A percentile compares a stretch with the other conserved stretches of the same genome.
Conservation (phyloP, 92 coral and sea anemone species). For the Meandrina meandrites region DNA sequence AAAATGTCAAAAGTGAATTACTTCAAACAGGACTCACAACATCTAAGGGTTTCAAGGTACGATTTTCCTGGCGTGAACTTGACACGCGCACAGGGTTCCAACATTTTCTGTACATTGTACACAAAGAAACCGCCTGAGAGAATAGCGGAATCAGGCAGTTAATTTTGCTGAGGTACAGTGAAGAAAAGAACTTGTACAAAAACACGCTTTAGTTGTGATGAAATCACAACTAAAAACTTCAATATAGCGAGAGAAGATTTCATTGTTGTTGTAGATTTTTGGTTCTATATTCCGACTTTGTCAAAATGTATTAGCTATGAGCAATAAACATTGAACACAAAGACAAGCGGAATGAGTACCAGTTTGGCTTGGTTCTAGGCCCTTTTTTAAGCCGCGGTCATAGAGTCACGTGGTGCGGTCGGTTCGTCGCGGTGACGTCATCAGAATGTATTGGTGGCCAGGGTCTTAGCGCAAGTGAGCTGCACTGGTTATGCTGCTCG, state of each 20-base stretch:
- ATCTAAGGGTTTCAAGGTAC: conserved; percentile 2
- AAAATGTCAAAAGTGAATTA: conserved; percentile 22
- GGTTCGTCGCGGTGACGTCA: not conserved
- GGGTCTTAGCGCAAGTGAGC: not conserved
- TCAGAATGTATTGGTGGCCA: not conserved
- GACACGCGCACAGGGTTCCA: conserved; percentile 63
- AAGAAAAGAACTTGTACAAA: not conserved
- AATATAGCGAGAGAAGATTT: not conserved
- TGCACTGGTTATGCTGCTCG: not conserved
- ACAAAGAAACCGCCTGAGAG: conserved; percentile 1
- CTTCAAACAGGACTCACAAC: not conserved
- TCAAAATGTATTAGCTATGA: not conserved
- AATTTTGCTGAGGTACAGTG: not conserved
- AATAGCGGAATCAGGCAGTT: not conserved
- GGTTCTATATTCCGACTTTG: not conserved
- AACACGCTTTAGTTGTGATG: not conserved
- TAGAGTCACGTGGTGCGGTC: not conserved
- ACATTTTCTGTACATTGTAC: conserved; percentile 71
- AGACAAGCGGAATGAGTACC: not conserved
- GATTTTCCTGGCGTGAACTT: conserved; percentile 56
- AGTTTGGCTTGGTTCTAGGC: not conserved
- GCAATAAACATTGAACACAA: not conserved
- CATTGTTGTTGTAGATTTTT: not conserved
- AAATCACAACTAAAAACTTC: not conserved
- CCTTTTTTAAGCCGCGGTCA: not conserved